Base-by-base conservation (phyloP, 1,140 invertebrate genomes). In the Amphibalanus amphitrite region DNA sequence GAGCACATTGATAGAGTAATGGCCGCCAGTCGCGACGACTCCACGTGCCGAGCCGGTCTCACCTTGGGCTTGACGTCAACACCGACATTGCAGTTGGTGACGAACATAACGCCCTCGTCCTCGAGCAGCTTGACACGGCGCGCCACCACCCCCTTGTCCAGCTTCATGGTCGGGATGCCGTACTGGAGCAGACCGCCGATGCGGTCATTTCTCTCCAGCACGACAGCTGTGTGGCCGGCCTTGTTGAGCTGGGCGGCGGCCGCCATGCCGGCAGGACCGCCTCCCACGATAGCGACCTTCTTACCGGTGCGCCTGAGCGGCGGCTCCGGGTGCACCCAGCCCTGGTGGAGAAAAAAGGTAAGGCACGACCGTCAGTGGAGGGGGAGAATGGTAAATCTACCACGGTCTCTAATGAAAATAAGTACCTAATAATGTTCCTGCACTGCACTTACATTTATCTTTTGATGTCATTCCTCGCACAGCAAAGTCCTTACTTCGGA, bases 221-320 rank as follows among this genome's bases (percentile, higher is more conserved):
- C 95, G 0, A 93, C 96, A 0, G 98, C 93, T 23, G 82, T 82
- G 82, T 97, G 93, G 10, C 92, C 92, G 74, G 88, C 90, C 85
- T 96, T 96, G 78, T 98, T 98, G 0, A 99, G 82, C 78, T 99
- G 97, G 79, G 96, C 91, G n/a, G 97, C 96, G 74, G 92, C 92
- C 3, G 95, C 96, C 59, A 99, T 79, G 1, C 96, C 95, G 30
- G 97, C 85, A 0, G 97, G 97, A 0, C 97, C 97, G 38, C 93
- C 94, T 0, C 97, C 97, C 69, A 99, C 87, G n/a, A 99, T 83
- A 8, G 93, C 95, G 0, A 98, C 87, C 47, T 86, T 87, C 78
- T 91, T 93, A 4, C 91, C 93, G 69, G 90, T 94, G 72, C 93
- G 84, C 10, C 79, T 71, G 0, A 78, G 72, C 0, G 94, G 94